Base-by-base conservation (phyloP, 2,797 vertebrate species). In the Helarctos malayanus region DNA sequence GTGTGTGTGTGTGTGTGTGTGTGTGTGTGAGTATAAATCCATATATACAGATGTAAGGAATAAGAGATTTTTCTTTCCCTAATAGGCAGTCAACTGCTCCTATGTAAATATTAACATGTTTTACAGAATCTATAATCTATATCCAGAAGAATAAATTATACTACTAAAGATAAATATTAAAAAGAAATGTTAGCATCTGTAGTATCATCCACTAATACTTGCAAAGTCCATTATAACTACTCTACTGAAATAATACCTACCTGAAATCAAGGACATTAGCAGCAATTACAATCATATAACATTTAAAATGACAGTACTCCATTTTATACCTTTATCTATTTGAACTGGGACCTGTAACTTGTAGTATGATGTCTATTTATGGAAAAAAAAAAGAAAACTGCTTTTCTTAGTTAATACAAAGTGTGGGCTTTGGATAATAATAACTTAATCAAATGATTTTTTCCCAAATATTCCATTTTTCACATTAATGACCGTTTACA, bases 401-500 rank as follows among this genome's bases (percentile, higher is more conserved):
- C 13, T 15, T 71, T 69, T 96, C 54, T 73, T 85, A 68, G 25
- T 83, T 96, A 90, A 61, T 13, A 92, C 13, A 95, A 88, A 63
- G 57, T 95, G 27, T 81, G 47, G 25, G 84, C 13, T 93, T 80
- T 56, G 54, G 11, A 82, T 93, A 76, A 90, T 56, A 93, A 71
- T 65, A 91, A 91, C 61, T 90, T 75, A 80, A 89, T 88, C 32
- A 83, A 89, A 79, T 75, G 4, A 23, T 56, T 79, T 92, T 76
- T 80, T 13, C 4, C 18, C 75, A 45, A 90, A 65, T 86, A 94
- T 89, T 71, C 2, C 1, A 87, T 71, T 96, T 96, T 88, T 92
- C 45, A 88, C 91, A 91, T 90, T 92, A 97, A 92, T 92, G 65
- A 89, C 16, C 5, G 92, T 52, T 96, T 85, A 79, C 15, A 80